Percentiles rank a stretch among this genome's conserved stretches.
phyloP scores from a whole-genome alignment of 1,140 invertebrate genomes.

The Arion vulgaris region DNA sequence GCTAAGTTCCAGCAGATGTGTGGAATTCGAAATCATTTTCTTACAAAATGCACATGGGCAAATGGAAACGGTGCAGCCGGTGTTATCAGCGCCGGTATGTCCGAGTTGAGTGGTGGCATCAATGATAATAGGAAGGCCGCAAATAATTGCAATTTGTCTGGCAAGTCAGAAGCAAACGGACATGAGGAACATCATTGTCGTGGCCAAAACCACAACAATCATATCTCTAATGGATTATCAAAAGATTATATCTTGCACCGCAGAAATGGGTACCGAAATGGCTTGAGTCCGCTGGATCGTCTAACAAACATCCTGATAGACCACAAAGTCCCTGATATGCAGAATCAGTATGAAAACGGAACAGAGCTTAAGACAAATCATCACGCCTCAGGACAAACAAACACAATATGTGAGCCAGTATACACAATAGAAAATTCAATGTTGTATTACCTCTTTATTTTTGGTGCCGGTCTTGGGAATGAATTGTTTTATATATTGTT shows the following conservation, averaged over 20 bases:
- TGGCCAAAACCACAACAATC: background rate
- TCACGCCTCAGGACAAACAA: background rate
- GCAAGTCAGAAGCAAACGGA: background rate
- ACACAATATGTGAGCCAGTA: background rate
- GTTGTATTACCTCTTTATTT: conserved; percentile 89
- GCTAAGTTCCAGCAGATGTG: conserved; percentile 43
- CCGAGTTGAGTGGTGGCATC: background rate
- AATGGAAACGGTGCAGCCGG: background rate
- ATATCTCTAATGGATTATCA: conserved; percentile 1
- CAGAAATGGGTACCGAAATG: background rate
- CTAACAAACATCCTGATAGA: background rate
- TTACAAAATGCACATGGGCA: background rate
- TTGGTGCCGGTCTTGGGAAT: conserved; percentile 88
- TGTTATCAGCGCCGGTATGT: background rate
- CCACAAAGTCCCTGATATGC: background rate
- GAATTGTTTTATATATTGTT: conserved; percentile 90
- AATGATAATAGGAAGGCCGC: background rate
- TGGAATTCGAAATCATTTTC: conserved; percentile 27
- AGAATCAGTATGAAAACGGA: background rate
- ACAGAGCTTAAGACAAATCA: background rate
- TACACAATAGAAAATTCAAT: conserved; percentile 82
- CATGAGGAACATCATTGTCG: background rate
- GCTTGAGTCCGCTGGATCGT: background rate
- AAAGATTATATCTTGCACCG: background rate
- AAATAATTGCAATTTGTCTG: background rate